phyloP scores from a whole-genome alignment of 2,797 vertebrate genomes.

The Oreochromis mossambicus region DNA sequence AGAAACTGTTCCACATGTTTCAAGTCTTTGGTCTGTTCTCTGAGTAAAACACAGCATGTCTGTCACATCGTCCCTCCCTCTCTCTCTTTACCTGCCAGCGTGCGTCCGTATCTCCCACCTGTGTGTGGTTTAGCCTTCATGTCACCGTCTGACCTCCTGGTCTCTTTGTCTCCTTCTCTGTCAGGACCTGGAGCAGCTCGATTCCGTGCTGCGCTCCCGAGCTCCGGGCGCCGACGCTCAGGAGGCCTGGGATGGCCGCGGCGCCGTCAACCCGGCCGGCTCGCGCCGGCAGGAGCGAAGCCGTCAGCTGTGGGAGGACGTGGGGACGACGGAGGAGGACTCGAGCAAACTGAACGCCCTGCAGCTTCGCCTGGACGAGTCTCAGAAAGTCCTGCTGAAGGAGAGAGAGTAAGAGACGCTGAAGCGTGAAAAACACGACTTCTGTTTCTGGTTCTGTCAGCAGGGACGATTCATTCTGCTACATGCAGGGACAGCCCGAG shows the following conservation, averaged over 20 bases:
- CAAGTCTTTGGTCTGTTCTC: neutral
- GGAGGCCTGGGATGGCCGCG: conserved; percentile 80
- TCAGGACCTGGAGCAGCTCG: conserved; percentile 87
- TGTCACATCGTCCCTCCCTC: rapidly evolving
- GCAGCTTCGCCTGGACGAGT: conserved; percentile 90
- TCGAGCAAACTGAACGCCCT: conserved; percentile 84
- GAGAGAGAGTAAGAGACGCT: conserved; percentile 83
- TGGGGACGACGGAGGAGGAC: conserved; percentile 81
- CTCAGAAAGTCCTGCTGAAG: conserved; percentile 90
- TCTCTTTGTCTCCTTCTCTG: neutral
- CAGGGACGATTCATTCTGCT: neutral
- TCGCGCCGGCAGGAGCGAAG: conserved; percentile 86
- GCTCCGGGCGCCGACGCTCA: conserved; percentile 63
- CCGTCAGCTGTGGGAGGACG: conserved; percentile 87
- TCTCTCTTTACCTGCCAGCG: neutral
- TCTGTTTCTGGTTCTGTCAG: neutral
- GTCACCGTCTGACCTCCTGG: neutral
- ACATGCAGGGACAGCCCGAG: neutral
- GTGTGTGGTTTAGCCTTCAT: neutral
- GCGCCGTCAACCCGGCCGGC: conserved; percentile 52
- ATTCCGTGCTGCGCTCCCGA: conserved; percentile 77
- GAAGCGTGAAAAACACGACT: rapidly evolving
- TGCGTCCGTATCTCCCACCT: neutral
- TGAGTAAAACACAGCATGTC: rapidly evolving
- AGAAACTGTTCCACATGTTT: neutral